Base-by-base conservation (phyloP, 2,797 vertebrate species). In the Enteromius mattozi region DNA sequence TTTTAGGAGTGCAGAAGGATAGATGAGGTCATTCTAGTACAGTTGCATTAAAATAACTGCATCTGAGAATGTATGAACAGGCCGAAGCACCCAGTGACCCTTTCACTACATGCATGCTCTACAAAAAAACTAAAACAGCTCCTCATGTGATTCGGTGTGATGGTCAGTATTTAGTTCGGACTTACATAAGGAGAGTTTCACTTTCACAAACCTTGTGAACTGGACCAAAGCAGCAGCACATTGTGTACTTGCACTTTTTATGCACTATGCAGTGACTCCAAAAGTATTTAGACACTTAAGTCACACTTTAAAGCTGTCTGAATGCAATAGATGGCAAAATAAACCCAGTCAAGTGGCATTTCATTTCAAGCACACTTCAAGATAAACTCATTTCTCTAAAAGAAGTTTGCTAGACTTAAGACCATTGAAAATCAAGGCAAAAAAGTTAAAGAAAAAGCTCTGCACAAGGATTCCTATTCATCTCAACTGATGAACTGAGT, bases 131-230 rank as follows among this genome's bases (percentile, higher is more conserved):
- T 69, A 51, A 80, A 69, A 54, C 65, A 69, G 78, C 45, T 69
- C 65, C 65, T 70, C 33, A 30, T 83, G 77, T 88, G 85, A 85
- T 81, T 85, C 47, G 42, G 56, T 83, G 71, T 82, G 21, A 85
- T 65, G 68, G 77, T 83, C 65, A 7, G 24, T 54, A 51, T 70
- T 70, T 42, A 81, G 65, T 56, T 79, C 27, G 16, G 47, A 30
- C 47, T 70, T 70, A 70, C 16, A 56, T 70, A 56, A 70, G 9
- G 10, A 42, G n/a, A 54, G 49, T 30, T 81, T 81, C n/a, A 68
- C n/a, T 70, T 70, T 70, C 47, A 76, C 19, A 37, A 37, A 81
- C 21, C 35, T 19, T 42, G 51, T 56, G 33, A 81, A 81, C 78
- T 54, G 78, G 19, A 51, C 14, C 0, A 27, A 69, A 69, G 30